Evolutionary conservation across 1,140 invertebrate genomes (phyloP).

Genomic region (Leptinotarsa lineolata): DNA sequence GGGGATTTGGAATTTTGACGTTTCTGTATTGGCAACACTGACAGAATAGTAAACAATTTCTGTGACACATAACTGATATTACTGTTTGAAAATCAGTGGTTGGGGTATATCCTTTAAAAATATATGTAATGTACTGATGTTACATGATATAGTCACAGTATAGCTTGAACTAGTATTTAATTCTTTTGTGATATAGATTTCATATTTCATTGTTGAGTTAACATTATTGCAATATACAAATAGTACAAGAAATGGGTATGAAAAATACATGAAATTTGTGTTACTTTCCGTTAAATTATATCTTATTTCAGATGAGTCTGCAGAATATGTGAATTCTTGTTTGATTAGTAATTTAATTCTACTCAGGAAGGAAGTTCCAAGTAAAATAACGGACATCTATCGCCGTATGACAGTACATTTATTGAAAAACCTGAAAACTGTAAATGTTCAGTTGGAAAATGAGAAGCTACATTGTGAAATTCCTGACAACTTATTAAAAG

Average conservation of each 20-base stretch:
- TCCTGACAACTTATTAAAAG: not conserved
- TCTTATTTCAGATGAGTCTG: not conserved
- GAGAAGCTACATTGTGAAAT: not conserved
- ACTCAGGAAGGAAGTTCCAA: not conserved
- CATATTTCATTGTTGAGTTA: not conserved
- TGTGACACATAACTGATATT: too few relatives aligned
- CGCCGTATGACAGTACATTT: not conserved
- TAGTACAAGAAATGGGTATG: not conserved
- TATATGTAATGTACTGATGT: too few relatives aligned
- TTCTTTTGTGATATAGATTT: too few relatives aligned
- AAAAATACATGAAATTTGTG: not conserved
- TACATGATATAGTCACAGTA: too few relatives aligned
- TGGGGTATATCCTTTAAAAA: too few relatives aligned
- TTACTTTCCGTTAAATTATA: not conserved
- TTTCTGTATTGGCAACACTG: too few relatives aligned
- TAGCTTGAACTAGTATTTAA: too few relatives aligned
- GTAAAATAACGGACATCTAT: not conserved
- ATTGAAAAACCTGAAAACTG: not conserved
- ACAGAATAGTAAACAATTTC: too few relatives aligned
- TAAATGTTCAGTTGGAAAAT: not conserved
- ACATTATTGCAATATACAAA: not conserved
- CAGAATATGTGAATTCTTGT: not conserved
- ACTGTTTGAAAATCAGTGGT: too few relatives aligned
- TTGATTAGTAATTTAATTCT: not conserved
- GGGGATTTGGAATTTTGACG: too few relatives aligned